Evolutionary conservation across 2,888 invertebrate species (phyloP).

Genomic region (Chouioia cunea): DNA sequence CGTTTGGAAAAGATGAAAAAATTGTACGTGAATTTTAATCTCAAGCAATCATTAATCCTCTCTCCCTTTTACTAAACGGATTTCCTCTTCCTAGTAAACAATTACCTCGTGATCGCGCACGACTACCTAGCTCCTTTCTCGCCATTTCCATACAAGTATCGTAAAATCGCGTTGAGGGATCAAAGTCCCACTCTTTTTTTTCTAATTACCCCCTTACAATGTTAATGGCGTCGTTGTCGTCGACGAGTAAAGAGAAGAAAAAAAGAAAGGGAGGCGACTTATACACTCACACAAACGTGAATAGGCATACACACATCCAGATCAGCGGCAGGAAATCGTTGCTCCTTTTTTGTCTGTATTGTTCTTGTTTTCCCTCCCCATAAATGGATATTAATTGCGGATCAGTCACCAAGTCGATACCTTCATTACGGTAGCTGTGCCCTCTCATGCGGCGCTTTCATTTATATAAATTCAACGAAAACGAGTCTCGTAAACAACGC

Average conservation of each 20-base stretch:
- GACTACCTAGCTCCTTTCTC: constrained; percentile 1
- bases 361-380: background rate
- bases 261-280: constrained; percentile 32
- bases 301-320: constrained; percentile 33
- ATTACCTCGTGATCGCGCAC: constrained; percentile 4
- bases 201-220: constrained; percentile 53
- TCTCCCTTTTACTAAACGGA: background rate
- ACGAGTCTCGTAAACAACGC: constrained; percentile 36
- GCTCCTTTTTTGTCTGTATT: constrained; percentile 10
- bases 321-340: constrained; percentile 55
- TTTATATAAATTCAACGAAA: constrained; percentile 31
- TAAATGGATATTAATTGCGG: constrained; percentile 49
- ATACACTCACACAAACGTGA: too few species aligned
- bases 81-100: constrained; percentile 10
- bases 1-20: too few species aligned
- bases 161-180: constrained; percentile 39
- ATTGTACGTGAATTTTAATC: too few species aligned
- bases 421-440: constrained; percentile 28
- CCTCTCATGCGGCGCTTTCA: constrained; percentile 5
- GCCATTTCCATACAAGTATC: constrained; percentile 41
- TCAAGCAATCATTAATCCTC: too few species aligned
- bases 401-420: constrained; percentile 23
- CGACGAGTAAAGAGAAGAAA: constrained; percentile 36
- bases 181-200: constrained; percentile 45
- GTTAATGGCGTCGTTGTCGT: constrained; percentile 47